Conservation (phyloP, 2,113 vertebrate species). For the Notiomystis cincta region DNA sequence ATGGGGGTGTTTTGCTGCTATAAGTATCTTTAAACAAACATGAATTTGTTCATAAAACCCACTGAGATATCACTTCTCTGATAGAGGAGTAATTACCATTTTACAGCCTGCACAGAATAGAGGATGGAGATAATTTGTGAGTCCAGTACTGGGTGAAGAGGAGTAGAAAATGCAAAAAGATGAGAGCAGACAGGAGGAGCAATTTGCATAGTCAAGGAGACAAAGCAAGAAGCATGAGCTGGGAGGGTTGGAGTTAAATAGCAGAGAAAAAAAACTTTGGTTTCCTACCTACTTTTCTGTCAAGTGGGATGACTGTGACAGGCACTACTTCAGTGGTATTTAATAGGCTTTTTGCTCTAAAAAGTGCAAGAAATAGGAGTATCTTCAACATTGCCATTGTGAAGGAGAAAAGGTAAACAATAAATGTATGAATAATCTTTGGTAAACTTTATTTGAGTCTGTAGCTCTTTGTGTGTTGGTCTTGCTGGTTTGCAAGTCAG, state of each 20-base stretch:
- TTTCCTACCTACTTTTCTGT: background rate
- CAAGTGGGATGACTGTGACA: background rate
- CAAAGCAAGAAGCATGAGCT: background rate
- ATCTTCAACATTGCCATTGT: background rate
- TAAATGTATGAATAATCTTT: background rate
- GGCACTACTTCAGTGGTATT: background rate
- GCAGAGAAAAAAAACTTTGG: background rate
- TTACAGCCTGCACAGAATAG: background rate
- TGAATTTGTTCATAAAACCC: slow-evolving; percentile 1
- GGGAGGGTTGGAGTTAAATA: background rate
- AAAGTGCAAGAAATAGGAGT: background rate
- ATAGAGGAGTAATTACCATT: background rate
- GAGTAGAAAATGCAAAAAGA: background rate
- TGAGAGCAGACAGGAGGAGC: background rate
- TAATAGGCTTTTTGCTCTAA: background rate
- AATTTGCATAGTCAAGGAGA: background rate
- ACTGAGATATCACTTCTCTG: background rate
- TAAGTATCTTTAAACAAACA: slow-evolving; percentile 30
- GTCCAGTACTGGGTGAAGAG: background rate
- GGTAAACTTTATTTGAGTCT: background rate
- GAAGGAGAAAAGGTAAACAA: background rate
- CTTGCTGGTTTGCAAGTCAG: background rate
- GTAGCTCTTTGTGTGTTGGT: background rate
- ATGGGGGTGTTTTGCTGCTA: background rate
- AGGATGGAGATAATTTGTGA: background rate